A percentile compares a stretch with the other conserved stretches of the same genome.
Conservation (phyloP, 2,113 vertebrate species). For the Cygnus atratus region DNA sequence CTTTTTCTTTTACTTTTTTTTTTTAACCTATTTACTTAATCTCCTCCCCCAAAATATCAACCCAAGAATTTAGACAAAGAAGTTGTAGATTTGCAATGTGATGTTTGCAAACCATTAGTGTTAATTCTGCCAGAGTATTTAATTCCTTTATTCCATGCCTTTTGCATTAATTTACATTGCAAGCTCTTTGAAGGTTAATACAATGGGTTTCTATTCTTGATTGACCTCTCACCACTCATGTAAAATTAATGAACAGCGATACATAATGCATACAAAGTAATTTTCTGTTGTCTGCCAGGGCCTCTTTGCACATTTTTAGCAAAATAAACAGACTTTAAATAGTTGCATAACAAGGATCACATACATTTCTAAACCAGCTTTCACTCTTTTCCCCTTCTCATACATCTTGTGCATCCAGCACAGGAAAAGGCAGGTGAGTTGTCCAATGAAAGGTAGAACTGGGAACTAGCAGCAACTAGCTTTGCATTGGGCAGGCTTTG, state of each 20-base stretch:
- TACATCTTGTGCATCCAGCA: not conserved
- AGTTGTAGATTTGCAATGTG: not conserved
- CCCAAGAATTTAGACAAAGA: not conserved
- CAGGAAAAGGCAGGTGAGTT: not conserved
- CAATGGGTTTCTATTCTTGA: constrained; percentile 47
- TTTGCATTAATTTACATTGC: constrained; percentile 18
- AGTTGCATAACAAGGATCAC: not conserved
- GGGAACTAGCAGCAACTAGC: not conserved
- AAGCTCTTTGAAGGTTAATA: constrained; percentile 6
- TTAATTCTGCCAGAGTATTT: constrained; percentile 33
- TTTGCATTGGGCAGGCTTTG: not conserved
- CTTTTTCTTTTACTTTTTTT: not conserved
- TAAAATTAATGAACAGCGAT: constrained; percentile 31
- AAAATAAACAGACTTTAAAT: constrained; percentile 23
- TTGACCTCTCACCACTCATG: constrained; percentile 30
- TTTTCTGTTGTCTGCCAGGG: not conserved
- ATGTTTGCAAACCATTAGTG: constrained; percentile 22
- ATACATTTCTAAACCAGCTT: not conserved
- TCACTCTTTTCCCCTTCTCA: not conserved
- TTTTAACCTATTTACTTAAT: not conserved
- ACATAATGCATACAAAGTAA: constrained; percentile 12
- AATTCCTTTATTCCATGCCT: constrained; percentile 1
- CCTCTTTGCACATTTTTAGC: not conserved
- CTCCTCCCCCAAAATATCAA: not conserved
- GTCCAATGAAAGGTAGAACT: not conserved